Conservation (phyloP, 2,797 vertebrate genomes). For the Aeoliscus strigatus region DNA sequence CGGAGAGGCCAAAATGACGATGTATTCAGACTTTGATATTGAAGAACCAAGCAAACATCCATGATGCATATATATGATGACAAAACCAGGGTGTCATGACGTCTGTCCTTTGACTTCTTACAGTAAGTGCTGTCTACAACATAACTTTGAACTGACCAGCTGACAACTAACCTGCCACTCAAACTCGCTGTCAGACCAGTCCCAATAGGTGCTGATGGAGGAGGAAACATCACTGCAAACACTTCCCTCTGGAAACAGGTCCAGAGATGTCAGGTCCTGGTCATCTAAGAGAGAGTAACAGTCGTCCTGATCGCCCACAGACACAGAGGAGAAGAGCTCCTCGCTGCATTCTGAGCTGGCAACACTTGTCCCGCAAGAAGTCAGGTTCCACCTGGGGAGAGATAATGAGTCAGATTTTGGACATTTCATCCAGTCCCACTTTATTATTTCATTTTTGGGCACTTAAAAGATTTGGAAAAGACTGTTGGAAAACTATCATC, state of each 20-base stretch:
- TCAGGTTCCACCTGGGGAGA: constrained; percentile 89
- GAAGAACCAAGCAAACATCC: too few relatives aligned
- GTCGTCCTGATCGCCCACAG: constrained; percentile 95
- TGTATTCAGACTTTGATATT: not conserved
- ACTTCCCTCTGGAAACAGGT: constrained; percentile 94
- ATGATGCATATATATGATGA: too few relatives aligned
- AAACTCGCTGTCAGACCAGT: constrained; percentile 99
- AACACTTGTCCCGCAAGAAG: constrained; percentile 95
- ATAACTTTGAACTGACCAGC: not conserved
- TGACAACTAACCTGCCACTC: constrained; percentile 91
- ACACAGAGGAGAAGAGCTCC: constrained; percentile 95
- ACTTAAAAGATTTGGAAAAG: too few relatives aligned
- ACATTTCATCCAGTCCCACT: too few relatives aligned
- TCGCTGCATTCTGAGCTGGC: constrained; percentile 98
- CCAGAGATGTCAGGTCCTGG: constrained; percentile 94
- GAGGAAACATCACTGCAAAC: constrained; percentile 98
- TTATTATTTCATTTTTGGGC: too few relatives aligned
- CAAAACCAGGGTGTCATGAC: not conserved
- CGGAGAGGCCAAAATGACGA: not conserved
- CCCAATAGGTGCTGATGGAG: constrained; percentile 98
- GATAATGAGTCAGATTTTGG: not conserved
- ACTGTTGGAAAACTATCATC: too few relatives aligned
- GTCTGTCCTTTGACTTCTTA: not conserved
- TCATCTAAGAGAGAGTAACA: constrained; percentile 95
- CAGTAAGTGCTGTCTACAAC: too few relatives aligned